phyloP scores from a whole-genome alignment of 2,888 invertebrate genomes.

The Allophyes oxyacanthae region DNA sequence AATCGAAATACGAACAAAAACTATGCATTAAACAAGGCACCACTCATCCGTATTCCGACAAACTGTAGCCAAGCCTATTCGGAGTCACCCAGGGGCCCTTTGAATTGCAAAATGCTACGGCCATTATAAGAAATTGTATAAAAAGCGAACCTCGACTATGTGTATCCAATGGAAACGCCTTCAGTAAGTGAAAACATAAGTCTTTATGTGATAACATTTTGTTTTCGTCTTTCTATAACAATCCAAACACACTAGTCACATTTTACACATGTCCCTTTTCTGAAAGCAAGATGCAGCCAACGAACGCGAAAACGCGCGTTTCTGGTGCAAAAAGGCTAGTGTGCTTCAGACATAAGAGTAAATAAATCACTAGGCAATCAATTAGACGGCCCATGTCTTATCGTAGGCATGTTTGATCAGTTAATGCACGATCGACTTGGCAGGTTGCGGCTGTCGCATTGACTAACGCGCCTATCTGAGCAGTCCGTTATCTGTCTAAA shows the following conservation, averaged over 20 bases:
- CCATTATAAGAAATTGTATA: conserved; percentile 72
- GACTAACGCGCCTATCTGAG: background rate
- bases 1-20: conserved; percentile 44
- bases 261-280: no score
- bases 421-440: background rate
- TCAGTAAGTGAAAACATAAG: conserved; percentile 1
- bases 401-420: conserved; percentile 3
- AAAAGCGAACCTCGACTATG: conserved; percentile 64
- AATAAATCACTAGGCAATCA: conserved; percentile 1
- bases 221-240: no score
- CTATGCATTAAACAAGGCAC: conserved; percentile 66
- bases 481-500: background rate
- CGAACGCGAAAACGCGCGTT: no score
- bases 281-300: no score
- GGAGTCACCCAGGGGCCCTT: conserved; percentile 65
- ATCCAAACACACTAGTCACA: no score
- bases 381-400: conserved; percentile 4
- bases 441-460: background rate
- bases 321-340: no score
- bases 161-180: conserved; percentile 50
- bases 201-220: no score
- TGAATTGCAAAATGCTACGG: conserved; percentile 76
- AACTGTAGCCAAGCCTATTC: conserved; percentile 67
- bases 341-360: no score
- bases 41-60: conserved; percentile 67